phyloP scores from a whole-genome alignment of 2,888 invertebrate genomes.

The Hirtodrosophila cameraria region DNA sequence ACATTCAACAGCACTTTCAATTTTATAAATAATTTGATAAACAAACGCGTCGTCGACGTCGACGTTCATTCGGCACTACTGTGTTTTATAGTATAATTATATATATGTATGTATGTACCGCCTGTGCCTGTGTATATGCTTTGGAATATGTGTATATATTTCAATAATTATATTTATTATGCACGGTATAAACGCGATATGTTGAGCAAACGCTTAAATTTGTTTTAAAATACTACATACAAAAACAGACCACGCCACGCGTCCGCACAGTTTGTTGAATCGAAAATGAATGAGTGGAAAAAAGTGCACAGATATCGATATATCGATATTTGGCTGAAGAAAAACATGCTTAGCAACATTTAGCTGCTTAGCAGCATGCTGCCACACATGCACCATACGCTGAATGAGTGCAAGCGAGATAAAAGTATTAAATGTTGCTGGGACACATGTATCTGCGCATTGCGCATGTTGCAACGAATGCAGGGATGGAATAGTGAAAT shows the following conservation, averaged over 20 bases:
- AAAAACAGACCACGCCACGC: slow-evolving; percentile 60
- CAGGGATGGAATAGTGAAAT: slow-evolving; percentile 19
- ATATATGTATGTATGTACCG: slow-evolving; percentile 2
- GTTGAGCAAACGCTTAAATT: slow-evolving; percentile 32
- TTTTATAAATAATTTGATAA: slow-evolving; percentile 27
- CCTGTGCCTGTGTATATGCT: not conserved
- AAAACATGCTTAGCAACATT: slow-evolving; percentile 24
- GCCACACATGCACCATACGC: slow-evolving; percentile 1
- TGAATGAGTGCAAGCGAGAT: not conserved
- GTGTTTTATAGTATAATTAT: slow-evolving; percentile 11
- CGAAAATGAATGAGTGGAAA: slow-evolving; percentile 54
- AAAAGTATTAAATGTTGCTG: slow-evolving; percentile 15
- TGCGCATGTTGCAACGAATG: slow-evolving; percentile 10
- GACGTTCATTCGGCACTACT: slow-evolving; percentile 25
- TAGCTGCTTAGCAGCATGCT: slow-evolving; percentile 19
- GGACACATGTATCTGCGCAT: not conserved
- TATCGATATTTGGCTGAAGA: slow-evolving; percentile 39
- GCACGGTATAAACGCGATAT: slow-evolving; percentile 23
- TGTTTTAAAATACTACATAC: slow-evolving; percentile 56
- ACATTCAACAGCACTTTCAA: slow-evolving; percentile 31
- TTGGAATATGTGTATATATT: not conserved
- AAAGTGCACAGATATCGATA: slow-evolving; percentile 13
- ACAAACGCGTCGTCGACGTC: slow-evolving; percentile 27
- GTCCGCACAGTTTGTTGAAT: slow-evolving; percentile 56
- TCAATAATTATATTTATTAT: slow-evolving; percentile 8